Conservation (phyloP, 2,888 invertebrate species). For the Chrysodeixis includens region DNA sequence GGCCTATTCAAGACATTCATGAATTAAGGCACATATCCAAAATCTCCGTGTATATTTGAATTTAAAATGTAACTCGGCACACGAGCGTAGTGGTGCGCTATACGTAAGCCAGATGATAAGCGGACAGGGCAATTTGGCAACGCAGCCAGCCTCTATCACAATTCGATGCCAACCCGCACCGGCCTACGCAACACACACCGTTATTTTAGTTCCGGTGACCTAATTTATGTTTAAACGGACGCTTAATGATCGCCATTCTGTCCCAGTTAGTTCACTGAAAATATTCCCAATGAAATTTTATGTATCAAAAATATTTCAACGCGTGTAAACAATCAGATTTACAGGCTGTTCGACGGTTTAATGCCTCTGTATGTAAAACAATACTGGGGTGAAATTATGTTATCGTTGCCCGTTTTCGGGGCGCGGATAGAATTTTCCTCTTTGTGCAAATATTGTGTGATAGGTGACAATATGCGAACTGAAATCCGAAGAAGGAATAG, state of each 20-base stretch:
- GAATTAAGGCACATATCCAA: conserved; percentile 44
- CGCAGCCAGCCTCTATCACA: conserved; percentile 74
- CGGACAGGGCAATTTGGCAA: conserved; percentile 86
- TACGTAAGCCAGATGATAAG: conserved; percentile 85
- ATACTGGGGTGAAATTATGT: conserved; percentile 36
- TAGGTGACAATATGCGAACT: conserved; percentile 37
- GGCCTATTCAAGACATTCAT: conserved; percentile 21
- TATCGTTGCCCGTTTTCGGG: conserved; percentile 31
- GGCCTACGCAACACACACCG: conserved; percentile 68
- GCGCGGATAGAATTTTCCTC: conserved; percentile 37
- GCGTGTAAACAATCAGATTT: conserved; percentile 33
- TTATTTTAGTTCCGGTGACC: conserved; percentile 76
- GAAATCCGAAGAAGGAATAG: conserved; percentile 48
- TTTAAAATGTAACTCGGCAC: conserved; percentile 62
- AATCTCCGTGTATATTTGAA: conserved; percentile 66
- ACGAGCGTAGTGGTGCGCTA: conserved; percentile 37
- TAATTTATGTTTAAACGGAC: conserved; percentile 80
- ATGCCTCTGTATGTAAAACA: conserved; percentile 39
- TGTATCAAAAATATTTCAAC: conserved; percentile 42
- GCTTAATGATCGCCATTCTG: conserved; percentile 63
- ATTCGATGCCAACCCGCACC: conserved; percentile 80
- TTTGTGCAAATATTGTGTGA: conserved; percentile 33
- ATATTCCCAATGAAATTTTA: conserved; percentile 56
- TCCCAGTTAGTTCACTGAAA: conserved; percentile 58
- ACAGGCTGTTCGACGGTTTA: conserved; percentile 24